Evolutionary conservation across 2,888 invertebrate species (phyloP), one percentile per base, ranked within the genome.

Genomic region (Lypha dubia): DNA sequence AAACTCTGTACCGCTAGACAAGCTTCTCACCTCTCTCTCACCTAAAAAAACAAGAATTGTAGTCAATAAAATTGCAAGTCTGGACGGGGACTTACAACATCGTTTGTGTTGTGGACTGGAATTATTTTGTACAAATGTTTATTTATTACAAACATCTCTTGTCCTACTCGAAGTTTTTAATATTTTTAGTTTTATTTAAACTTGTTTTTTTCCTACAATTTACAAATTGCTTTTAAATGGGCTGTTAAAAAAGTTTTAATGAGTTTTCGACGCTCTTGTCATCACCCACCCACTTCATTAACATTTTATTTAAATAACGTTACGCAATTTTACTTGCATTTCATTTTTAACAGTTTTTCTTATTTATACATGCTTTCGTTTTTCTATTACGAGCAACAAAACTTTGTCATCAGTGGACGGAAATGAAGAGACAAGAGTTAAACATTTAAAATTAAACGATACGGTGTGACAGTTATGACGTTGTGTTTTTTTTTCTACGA

Each of bases 171-270:
- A 60, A 76, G 58, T 74, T 49, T 77, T 4, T 58, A 20, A 58
- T 76, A 38, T 71, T 65, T 65, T 41, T n/a, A n/a, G n/a, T n/a
- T 74, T 13, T 71, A 35, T 46, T 65, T 13, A 63, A 32, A 28
- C n/a, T 28, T 58, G 35, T 56, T 20, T 67, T 65, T 67, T 46
- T n/a, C n/a, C 84, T 86, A 88, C 88, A 89, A 89, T 91, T 89
- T 90, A 89, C 90, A 91, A 91, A 91, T 91, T 91, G 91, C 91
- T 91, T 91, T 91, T 90, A 91, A 91, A 91, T 91, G 91, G 91
- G 90, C 91, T 91, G 91, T 90, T n/a, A 88, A 91, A 76, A 91
- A 91, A 91, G 90, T 91, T 91, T 91, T 91, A 91, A 91, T 91
- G 91, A 91, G 91, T 91, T 91, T 91, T 89, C 88, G 87, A 86